Conservation (phyloP, 1,140 invertebrate species). For the Sipha flava region DNA sequence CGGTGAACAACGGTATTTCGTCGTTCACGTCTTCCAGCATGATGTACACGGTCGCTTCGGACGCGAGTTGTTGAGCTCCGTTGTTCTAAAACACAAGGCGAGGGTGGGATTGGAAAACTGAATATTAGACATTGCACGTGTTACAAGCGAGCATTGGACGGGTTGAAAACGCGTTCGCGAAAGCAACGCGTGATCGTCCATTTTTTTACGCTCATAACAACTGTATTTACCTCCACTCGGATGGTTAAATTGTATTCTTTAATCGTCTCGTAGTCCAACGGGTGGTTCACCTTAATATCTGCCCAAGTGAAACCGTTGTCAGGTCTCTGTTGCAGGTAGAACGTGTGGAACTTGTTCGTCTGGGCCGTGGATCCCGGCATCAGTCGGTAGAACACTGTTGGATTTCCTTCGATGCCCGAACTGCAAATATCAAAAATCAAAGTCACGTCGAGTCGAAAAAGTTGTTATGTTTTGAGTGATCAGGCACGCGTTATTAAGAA, state of each 20-base stretch:
- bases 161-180: too few species aligned
- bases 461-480: too few species aligned
- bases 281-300: slow-evolving; percentile 92
- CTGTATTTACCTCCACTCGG: slow-evolving; percentile 70
- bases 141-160: too few species aligned
- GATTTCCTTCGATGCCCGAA: slow-evolving; percentile 91
- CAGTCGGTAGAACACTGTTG: slow-evolving; percentile 85
- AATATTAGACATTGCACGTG: too few species aligned
- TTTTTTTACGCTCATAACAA: neutral
- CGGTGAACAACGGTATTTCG: slow-evolving; percentile 89
- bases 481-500: neutral
- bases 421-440: slow-evolving; percentile 47
- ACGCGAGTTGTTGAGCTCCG: slow-evolving; percentile 86
- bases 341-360: slow-evolving; percentile 90
- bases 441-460: neutral
- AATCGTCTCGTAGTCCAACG: slow-evolving; percentile 87
- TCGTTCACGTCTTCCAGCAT: slow-evolving; percentile 93
- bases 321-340: slow-evolving; percentile 84
- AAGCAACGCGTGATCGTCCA: too few species aligned
- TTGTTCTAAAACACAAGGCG: slow-evolving; percentile 67
- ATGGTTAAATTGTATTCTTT: slow-evolving; percentile 94
- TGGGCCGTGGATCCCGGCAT: slow-evolving; percentile 91
- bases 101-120: too few species aligned
- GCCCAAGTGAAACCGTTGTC: slow-evolving; percentile 87
- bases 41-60: slow-evolving; percentile 87